Evolutionary conservation across 2,797 vertebrate genomes (phyloP), one percentile per base, ranked within the genome.

Genomic region (Benthosema pterotum): DNA sequence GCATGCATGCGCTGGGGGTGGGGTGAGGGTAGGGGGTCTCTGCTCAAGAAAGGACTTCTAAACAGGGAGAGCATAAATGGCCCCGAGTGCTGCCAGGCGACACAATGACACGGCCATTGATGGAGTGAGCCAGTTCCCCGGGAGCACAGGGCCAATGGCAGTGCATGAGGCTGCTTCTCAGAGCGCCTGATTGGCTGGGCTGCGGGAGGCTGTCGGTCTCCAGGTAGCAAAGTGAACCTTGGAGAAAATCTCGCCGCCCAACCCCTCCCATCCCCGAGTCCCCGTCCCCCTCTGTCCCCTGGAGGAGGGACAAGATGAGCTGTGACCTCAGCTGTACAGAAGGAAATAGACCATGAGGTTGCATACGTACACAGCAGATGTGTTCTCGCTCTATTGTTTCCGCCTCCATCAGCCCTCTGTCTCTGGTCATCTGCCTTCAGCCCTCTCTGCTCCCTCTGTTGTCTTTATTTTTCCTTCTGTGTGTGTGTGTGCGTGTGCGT

Each of bases 161-260:
- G 57, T 48, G 56, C 78, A 65, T 78, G 54, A 68, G 72, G 47
- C 62, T 69, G 74, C 84, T 90, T 91, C 89, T 85, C 85, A 80
- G 70, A 69, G 70, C 69, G 42, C 69, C 80, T 74, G 85, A 90
- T 93, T 93, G 90, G 93, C 81, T 78, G 77, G 77, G 65, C 78
- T 7, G 13, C 50, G 38, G 66, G 75, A 87, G 80, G 78, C 74
- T 70, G 88, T 83, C 88, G 86, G 92, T 92, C 89, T 93, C 92
- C 89, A 92, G 91, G 92, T 93, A 91, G 88, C 90, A 77, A 78
- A 83, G 73, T 83, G 83, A 86, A 83, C 85, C 78, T 79, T 55
- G 60, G 69, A 83, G 89, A 84, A 72, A 79, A 78, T 91, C 83
- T 83, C 77, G 69, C 78, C 5, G 22, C 32, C 63, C 60, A 57